A percentile compares a stretch with the other conserved stretches of the same genome.
These are phyloP conservation scores for Acleris cristana DNA, from an alignment of 2,888 invertebrate genomes.

Conservation along the genomic window DNA sequence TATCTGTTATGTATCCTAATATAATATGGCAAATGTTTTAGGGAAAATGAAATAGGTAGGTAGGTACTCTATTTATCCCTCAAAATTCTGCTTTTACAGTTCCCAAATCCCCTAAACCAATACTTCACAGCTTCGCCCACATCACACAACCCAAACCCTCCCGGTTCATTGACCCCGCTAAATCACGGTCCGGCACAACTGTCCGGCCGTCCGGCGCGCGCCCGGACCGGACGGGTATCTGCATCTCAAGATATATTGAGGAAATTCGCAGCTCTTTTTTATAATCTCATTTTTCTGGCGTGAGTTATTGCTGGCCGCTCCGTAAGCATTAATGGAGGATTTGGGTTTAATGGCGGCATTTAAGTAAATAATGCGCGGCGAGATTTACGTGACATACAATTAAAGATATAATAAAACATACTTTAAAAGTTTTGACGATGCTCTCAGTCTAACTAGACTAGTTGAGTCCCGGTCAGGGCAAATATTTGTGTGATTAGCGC, in stretches of 20 bases:
- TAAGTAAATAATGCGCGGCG: too few species aligned
- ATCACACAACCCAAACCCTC: conserved; percentile 4
- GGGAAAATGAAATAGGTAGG: too few species aligned
- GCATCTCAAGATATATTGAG: conserved; percentile 13
- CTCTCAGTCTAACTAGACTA: too few species aligned
- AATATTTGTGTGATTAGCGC: too few species aligned
- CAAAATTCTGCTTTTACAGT: not conserved
- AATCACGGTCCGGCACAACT: conserved; percentile 4
- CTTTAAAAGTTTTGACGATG: too few species aligned
- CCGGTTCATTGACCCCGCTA: conserved; percentile 20
- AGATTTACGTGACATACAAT: too few species aligned
- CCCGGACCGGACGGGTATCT: not conserved
- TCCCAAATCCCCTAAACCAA: not conserved
- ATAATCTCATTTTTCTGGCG: not conserved
- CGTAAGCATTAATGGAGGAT: too few species aligned
- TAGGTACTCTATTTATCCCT: not conserved
- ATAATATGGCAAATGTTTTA: too few species aligned
- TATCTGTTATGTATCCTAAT: too few species aligned
- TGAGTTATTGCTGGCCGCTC: not conserved
- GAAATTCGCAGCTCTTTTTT: not conserved
- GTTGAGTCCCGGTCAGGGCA: too few species aligned
- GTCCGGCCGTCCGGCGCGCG: conserved; percentile 6
- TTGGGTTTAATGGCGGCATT: too few species aligned
- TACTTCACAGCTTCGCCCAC: conserved; percentile 3
- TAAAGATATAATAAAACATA: too few species aligned